Percentiles rank a stretch among this genome's conserved stretches.
phyloP scores from a whole-genome alignment of 2,888 invertebrate genomes.

The Platycheirus albimanus region DNA sequence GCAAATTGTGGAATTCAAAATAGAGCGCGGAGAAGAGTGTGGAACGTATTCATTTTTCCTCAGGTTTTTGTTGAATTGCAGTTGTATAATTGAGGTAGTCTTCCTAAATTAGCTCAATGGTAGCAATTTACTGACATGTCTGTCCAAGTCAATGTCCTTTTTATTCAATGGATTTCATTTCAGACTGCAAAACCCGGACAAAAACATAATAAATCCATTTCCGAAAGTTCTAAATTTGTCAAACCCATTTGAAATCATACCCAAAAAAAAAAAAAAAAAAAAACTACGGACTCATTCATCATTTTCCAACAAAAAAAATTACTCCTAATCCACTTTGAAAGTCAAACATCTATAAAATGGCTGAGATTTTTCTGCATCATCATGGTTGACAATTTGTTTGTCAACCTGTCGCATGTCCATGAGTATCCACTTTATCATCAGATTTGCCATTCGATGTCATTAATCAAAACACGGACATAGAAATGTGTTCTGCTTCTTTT shows the following conservation, averaged over 20 bases:
- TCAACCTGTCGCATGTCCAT: slow-evolving; percentile 37
- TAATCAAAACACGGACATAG: slow-evolving; percentile 52
- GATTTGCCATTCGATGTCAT: slow-evolving; percentile 42
- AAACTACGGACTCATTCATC: not conserved
- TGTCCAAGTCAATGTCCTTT: not conserved
- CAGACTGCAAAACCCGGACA: not conserved
- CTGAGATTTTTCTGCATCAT: slow-evolving; percentile 1
- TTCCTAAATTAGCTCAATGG: no score
- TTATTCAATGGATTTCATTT: not conserved
- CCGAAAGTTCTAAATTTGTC: not conserved
- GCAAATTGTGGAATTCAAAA: no score
- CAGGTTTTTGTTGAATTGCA: no score
- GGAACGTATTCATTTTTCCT: no score
- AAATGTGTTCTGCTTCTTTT: not conserved
- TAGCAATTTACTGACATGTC: not conserved
- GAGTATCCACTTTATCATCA: slow-evolving; percentile 49
- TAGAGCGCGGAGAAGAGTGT: no score
- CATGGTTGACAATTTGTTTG: slow-evolving; percentile 40
- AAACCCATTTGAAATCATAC: not conserved
- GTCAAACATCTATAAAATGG: slow-evolving; percentile 21
- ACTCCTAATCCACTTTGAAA: slow-evolving; percentile 38
- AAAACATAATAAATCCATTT: slow-evolving; percentile 3
- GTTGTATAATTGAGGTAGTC: no score
- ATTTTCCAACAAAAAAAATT: slow-evolving; percentile 8
- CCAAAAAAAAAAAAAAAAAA: not conserved